Evolutionary conservation across 1,140 invertebrate species (phyloP), one percentile per base, ranked within the genome.

Genomic region (Mylabris phalerata): DNA sequence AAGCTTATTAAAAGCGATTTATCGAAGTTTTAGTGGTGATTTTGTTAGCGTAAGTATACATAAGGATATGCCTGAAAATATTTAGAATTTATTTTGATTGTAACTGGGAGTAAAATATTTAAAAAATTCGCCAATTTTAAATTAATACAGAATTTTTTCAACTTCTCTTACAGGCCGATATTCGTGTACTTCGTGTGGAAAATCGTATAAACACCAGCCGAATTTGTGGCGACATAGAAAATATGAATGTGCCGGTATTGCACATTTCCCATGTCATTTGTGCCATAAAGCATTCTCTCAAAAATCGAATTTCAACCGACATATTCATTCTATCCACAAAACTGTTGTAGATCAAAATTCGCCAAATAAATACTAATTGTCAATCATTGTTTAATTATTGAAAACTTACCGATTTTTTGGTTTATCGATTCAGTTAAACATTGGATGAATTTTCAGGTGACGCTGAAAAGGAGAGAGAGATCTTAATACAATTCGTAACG

Each of bases 171-270:
- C 55, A 25, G 11, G 19, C 48, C 58, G 61, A 44, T 72, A 64
- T 45, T 3, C 13, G 45, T 67, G 65, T 55, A n/a, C 24, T 2
- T 60, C 56, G n/a, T 67, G 65, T 46, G 43, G 47, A 38, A 48
- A 55, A 38, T 57, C 47, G 24, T 67, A 67, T 46, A 67, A 64
- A 55, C 41, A 55, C 2, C 32, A 50, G n/a, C 4, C 48, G 6
- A 50, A 50, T n/a, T 38, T 50, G 48, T 27, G 39, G 7, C 48
- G 55, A 49, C 61, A 63, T 25, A 27, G 24, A 3, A 60, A 39
- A 24, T 65, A 56, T 46, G 63, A 65, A 51, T 65, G 61, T 43
- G 49, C 41, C 7, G 51, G 59, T 38, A 5, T 48, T 9, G 61
- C 63, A 1, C 32, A 50, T 42, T 65, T 65, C 39, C 43, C n/a